These are phyloP conservation scores for Leptonema lineaticorne DNA, from an alignment of 1,140 invertebrate species.

Conservation along the genomic window DNA sequence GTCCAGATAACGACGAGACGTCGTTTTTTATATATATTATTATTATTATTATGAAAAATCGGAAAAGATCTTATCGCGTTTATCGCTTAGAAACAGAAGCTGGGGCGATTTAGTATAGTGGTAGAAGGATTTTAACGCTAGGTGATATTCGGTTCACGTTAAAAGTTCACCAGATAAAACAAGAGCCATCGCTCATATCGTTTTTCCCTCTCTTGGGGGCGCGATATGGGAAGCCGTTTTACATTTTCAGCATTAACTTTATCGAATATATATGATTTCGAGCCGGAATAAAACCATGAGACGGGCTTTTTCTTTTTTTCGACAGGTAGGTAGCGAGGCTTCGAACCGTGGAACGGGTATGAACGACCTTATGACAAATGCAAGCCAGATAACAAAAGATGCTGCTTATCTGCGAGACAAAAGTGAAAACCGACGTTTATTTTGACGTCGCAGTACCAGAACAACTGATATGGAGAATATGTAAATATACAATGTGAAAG, in stretches of 20 bases:
- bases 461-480: no score
- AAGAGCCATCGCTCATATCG: conserved; percentile 30
- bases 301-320: neutral
- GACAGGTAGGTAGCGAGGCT: neutral
- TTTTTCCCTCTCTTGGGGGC: neutral
- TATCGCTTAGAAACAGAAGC: neutral
- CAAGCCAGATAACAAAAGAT: neutral
- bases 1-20: no score
- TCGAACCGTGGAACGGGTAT: neutral
- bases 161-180: conserved; percentile 11
- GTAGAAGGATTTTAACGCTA: conserved; percentile 7
- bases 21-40: no score
- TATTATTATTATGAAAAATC: no score
- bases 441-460: no score
- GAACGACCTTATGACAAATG: conserved; percentile 13
- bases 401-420: neutral
- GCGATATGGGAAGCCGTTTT: conserved; percentile 21
- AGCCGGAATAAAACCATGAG: neutral
- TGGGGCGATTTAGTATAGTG: no score
- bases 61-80: neutral
- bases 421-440: neutral
- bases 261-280: no score
- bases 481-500: no score
- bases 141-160: conserved; percentile 21
- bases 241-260: conserved; percentile 21